These are phyloP conservation scores for Notechis scutatus DNA, from an alignment of 2,113 vertebrate species.

Conservation along the genomic window DNA sequence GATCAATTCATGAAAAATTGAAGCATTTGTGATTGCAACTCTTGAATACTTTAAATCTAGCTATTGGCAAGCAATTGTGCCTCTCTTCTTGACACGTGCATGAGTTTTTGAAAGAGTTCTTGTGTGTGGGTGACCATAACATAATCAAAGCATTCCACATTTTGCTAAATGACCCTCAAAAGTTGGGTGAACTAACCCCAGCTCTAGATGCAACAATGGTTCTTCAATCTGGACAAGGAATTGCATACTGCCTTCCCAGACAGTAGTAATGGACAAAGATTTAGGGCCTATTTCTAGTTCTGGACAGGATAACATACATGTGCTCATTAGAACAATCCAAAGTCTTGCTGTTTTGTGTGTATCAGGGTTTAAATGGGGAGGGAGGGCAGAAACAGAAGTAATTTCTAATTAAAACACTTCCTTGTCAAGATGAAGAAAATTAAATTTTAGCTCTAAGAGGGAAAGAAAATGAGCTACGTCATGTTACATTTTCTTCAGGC, in stretches of 20 bases:
- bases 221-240: not conserved
- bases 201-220: not conserved
- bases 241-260: not conserved
- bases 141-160: not conserved
- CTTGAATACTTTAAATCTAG: not conserved
- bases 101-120: not conserved
- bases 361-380: not conserved
- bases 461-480: constrained; percentile 54
- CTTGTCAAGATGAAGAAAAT: constrained; percentile 61
- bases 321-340: constrained; percentile 9
- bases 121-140: not conserved
- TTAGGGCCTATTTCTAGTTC: not conserved
- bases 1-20: not conserved
- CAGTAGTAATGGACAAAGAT: not conserved
- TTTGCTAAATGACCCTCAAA: not conserved
- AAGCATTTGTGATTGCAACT: not conserved
- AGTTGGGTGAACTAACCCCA: not conserved
- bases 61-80: not conserved
- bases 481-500: constrained; percentile 65
- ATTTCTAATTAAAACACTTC: constrained; percentile 70
- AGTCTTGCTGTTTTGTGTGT: not conserved
- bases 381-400: constrained; percentile 61
- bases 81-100: not conserved
- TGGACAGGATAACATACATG: not conserved
- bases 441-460: constrained; percentile 61